Conservation (phyloP, 2,113 vertebrate species). For the Caranx melampygus region DNA sequence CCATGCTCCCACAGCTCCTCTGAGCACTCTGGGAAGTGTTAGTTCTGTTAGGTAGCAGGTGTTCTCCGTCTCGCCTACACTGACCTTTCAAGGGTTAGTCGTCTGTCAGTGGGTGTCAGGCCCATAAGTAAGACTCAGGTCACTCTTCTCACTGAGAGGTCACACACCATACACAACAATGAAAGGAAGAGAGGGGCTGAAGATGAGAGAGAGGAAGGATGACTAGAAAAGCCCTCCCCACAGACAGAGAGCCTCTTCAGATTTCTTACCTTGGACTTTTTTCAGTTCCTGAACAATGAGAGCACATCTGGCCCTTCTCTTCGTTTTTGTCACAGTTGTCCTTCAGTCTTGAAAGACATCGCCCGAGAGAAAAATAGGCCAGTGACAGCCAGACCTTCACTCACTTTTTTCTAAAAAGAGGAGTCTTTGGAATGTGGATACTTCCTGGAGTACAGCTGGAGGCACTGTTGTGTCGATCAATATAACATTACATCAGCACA, state of each 20-base stretch:
- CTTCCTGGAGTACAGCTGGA: conserved; percentile 55
- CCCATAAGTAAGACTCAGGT: conserved; percentile 88
- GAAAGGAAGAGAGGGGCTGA: conserved; percentile 73
- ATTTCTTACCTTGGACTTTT: conserved; percentile 62
- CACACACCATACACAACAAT: conserved; percentile 84
- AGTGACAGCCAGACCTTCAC: conserved; percentile 36
- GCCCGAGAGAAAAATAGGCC: conserved; percentile 55
- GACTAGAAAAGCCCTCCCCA: conserved; percentile 55
- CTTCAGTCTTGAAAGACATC: conserved; percentile 65
- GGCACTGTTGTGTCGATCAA: conserved; percentile 52
- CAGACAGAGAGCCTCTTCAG: conserved; percentile 52
- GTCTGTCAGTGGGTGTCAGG: conserved; percentile 84
- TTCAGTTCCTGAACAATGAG: conserved; percentile 67
- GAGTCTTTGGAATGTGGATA: conserved; percentile 46
- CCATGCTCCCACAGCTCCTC: conserved; percentile 46
- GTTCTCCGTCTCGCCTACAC: conserved; percentile 81
- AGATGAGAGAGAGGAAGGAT: conserved; percentile 83
- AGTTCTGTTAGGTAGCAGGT: conserved; percentile 90
- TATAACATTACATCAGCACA: conserved; percentile 25
- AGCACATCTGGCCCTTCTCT: conserved; percentile 70
- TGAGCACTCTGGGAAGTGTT: conserved; percentile 62
- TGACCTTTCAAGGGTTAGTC: conserved; percentile 88
- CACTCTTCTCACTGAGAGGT: conserved; percentile 87
- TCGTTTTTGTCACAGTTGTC: conserved; percentile 71
- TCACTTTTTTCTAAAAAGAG: conserved; percentile 42